phyloP scores from a whole-genome alignment of 2,113 vertebrate species.

The Brachirus orientalis region DNA sequence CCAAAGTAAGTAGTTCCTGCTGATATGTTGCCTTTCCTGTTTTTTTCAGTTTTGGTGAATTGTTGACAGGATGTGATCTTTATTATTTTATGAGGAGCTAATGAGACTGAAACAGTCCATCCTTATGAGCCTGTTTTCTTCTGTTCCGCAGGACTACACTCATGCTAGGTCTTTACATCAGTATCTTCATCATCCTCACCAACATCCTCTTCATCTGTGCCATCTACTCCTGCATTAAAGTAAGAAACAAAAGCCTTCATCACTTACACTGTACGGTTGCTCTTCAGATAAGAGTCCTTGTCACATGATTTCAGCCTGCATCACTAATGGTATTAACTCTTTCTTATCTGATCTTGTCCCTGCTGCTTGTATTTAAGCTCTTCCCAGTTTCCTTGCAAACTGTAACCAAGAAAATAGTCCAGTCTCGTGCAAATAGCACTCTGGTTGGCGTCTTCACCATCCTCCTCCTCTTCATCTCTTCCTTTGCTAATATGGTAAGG shows the following conservation, averaged over 20 bases:
- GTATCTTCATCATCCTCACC: constrained; percentile 87
- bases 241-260: constrained; percentile 73
- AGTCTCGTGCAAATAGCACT: constrained; percentile 90
- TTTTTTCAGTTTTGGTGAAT: constrained; percentile 12
- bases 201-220: constrained; percentile 89
- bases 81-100: constrained; percentile 47
- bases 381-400: constrained; percentile 87
- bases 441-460: constrained; percentile 89
- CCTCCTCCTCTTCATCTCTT: constrained; percentile 90
- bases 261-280: constrained; percentile 9
- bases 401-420: constrained; percentile 89
- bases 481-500: constrained; percentile 92
- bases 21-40: constrained; percentile 9
- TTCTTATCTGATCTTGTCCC: constrained; percentile 51
- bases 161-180: constrained; percentile 88
- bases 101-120: constrained; percentile 27
- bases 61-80: constrained; percentile 41
- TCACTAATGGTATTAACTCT: constrained; percentile 56
- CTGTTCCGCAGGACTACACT: constrained; percentile 83
- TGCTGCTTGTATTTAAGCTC: constrained; percentile 74
- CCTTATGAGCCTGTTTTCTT: constrained; percentile 50
- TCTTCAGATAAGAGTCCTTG: constrained; percentile 46
- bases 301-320: constrained; percentile 42
- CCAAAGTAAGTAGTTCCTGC: constrained; percentile 85
- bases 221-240: constrained; percentile 92